phyloP scores from a whole-genome alignment of 2,797 vertebrate genomes.

The Melopsittacus undulatus region DNA sequence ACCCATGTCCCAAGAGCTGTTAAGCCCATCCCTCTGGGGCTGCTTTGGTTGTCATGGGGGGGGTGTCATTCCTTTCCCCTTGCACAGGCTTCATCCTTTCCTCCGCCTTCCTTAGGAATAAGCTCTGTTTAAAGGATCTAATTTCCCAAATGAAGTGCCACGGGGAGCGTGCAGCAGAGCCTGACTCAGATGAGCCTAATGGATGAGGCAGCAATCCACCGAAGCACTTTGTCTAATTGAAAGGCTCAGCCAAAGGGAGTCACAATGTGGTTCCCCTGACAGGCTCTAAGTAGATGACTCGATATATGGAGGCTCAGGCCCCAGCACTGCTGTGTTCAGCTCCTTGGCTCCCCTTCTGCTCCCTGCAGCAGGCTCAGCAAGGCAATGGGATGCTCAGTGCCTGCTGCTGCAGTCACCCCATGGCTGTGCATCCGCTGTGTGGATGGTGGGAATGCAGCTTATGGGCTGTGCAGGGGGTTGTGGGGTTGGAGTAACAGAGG shows the following conservation, averaged over 20 bases:
- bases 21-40: not conserved
- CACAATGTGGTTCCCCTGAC: slow-evolving; percentile 6
- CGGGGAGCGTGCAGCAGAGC: not conserved
- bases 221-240: slow-evolving; percentile 70
- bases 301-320: not conserved
- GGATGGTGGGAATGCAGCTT: not conserved
- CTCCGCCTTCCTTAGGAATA: not conserved
- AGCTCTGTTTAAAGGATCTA: not conserved
- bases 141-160: slow-evolving; percentile 1
- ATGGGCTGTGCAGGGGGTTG: not conserved
- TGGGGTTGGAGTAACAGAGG: not conserved
- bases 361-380: slow-evolving; percentile 36
- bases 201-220: slow-evolving; percentile 29
- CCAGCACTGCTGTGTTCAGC: not conserved
- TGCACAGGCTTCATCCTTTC: not conserved
- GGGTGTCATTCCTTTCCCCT: not conserved
- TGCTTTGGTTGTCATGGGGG: accelerated
- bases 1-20: accelerated
- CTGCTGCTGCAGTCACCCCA: not conserved
- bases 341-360: slow-evolving; percentile 34
- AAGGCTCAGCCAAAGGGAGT: slow-evolving; percentile 39
- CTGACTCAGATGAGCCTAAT: slow-evolving; percentile 59
- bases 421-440: accelerated
- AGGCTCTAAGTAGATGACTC: not conserved
- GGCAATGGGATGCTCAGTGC: accelerated